These are phyloP conservation scores for Lithophane semibrunnea DNA, from an alignment of 2,888 invertebrate species.

Conservation along the genomic window DNA sequence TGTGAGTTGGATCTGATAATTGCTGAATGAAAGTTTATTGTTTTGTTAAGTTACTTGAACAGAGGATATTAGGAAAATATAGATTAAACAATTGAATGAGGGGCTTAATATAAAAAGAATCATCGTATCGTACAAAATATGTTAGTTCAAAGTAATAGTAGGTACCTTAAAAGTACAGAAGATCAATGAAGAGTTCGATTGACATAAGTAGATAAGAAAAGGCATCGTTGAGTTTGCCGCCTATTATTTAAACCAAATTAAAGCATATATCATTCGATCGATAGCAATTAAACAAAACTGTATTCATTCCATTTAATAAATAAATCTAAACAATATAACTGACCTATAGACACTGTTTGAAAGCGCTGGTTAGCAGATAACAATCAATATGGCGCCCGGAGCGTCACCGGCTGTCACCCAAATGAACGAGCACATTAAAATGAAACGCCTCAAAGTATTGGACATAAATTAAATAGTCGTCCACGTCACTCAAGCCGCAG, in stretches of 20 bases:
- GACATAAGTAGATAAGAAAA: not conserved
- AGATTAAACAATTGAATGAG: not conserved
- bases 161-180: not conserved
- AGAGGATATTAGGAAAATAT: not conserved
- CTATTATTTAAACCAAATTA: slow-evolving; percentile 26
- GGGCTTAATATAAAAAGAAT: not conserved
- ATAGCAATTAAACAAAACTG: slow-evolving; percentile 52
- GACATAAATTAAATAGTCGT: slow-evolving; percentile 89
- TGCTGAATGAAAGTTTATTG: slow-evolving; percentile 36
- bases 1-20: slow-evolving; percentile 57
- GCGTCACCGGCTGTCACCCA: slow-evolving; percentile 86
- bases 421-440: slow-evolving; percentile 88
- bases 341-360: slow-evolving; percentile 74
- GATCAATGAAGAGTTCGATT: not conserved
- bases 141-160: not conserved
- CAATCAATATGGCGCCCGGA: slow-evolving; percentile 87
- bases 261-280: slow-evolving; percentile 34
- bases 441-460: slow-evolving; percentile 83
- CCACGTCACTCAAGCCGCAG: slow-evolving; percentile 86
- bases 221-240: not conserved
- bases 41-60: not conserved
- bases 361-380: slow-evolving; percentile 81
- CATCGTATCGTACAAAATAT: not conserved
- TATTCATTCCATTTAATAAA: slow-evolving; percentile 70
- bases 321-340: slow-evolving; percentile 72